Percentiles rank a stretch among this genome's conserved stretches.
Evolutionary conservation across 2,888 invertebrate genomes (phyloP).

Genomic region (Pterostichus niger): DNA sequence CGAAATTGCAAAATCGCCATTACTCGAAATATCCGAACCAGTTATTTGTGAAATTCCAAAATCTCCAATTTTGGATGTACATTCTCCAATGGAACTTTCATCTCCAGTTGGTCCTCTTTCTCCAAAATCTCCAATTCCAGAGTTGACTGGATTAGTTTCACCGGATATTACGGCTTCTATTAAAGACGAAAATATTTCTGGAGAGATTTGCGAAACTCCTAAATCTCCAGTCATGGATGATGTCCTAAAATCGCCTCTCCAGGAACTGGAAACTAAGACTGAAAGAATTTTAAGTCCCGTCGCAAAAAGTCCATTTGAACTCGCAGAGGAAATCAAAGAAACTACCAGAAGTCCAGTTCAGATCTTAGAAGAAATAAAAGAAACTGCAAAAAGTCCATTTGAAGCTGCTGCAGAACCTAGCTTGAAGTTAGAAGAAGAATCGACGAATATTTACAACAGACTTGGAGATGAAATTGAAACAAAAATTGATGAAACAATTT

Average conservation of each 20-base stretch:
- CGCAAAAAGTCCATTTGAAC: background rate
- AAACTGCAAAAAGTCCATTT: background rate
- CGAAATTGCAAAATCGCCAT: slow-evolving; percentile 26
- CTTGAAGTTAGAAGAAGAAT: background rate
- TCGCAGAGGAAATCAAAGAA: slow-evolving; percentile 1
- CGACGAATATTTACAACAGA: background rate
- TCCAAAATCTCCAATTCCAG: slow-evolving; percentile 66
- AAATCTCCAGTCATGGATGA: background rate
- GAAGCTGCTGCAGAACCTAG: background rate
- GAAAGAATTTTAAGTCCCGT: background rate
- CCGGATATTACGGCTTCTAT: slow-evolving; percentile 74
- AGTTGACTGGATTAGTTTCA: slow-evolving; percentile 60
- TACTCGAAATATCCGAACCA: background rate
- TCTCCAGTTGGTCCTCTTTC: slow-evolving; percentile 63
- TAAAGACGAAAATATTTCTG: slow-evolving; percentile 72
- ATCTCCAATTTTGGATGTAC: slow-evolving; percentile 24
- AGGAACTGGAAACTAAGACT: slow-evolving; percentile 42
- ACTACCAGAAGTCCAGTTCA: background rate
- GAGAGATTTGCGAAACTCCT: slow-evolving; percentile 6
- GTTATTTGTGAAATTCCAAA: background rate
- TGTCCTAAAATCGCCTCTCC: slow-evolving; percentile 33
- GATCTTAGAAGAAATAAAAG: slow-evolving; percentile 1
- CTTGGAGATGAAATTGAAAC: background rate
- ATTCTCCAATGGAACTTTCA: slow-evolving; percentile 62
- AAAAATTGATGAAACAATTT: background rate